Evolutionary conservation across 2,113 vertebrate genomes (phyloP).

Genomic region (Sterrhoptilus dennistouni): DNA sequence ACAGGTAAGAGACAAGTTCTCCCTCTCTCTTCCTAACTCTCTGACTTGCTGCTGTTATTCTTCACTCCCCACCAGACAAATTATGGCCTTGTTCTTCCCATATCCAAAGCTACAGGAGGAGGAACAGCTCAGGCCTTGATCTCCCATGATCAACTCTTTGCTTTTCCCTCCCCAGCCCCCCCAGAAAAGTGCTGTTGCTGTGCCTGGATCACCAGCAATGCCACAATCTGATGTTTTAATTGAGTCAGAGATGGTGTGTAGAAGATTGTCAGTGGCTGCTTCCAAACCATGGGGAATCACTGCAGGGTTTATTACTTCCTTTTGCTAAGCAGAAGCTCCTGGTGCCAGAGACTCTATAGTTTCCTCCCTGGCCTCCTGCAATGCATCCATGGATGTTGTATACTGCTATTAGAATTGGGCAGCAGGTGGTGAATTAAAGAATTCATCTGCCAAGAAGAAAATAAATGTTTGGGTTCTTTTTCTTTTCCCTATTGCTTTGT

Average conservation of each 20-base stretch:
- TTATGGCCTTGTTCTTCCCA: background rate
- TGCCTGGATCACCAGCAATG: background rate
- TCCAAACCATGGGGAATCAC: accelerated
- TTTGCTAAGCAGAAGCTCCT: background rate
- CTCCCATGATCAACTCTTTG: background rate
- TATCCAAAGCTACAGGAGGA: background rate
- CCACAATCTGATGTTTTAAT: background rate
- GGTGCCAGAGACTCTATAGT: background rate
- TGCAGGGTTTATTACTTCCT: background rate
- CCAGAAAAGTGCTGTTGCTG: background rate
- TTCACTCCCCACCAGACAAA: background rate
- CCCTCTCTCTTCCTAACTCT: background rate
- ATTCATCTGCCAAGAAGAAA: background rate
- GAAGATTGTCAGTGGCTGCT: background rate
- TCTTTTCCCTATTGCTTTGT: background rate
- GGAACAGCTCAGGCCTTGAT: background rate
- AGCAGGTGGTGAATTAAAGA: background rate
- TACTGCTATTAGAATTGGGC: background rate
- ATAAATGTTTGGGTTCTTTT: background rate
- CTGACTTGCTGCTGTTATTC: background rate
- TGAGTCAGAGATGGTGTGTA: background rate
- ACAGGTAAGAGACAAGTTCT: background rate
- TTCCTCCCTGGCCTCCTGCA: background rate
- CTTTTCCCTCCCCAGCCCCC: background rate
- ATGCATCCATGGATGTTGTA: background rate